Base-by-base conservation (phyloP, 92 coral and sea anemone genomes). In the Paramuricea clavata region DNA sequence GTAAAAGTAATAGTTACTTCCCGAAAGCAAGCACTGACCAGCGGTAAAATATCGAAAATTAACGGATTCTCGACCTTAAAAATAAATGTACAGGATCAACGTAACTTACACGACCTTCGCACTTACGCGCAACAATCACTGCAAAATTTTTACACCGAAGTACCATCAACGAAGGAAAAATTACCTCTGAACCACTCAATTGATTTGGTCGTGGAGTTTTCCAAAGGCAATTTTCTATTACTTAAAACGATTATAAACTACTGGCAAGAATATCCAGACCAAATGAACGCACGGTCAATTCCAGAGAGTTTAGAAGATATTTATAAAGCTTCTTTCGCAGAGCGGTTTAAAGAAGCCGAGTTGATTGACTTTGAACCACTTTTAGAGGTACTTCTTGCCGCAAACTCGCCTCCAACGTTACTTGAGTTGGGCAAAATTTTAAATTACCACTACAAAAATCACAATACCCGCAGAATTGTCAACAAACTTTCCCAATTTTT, bases 151-250 rank as follows among this genome's bases (percentile, higher is more conserved):
- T 2, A 5, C 62, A 27, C 64, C 83, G 68, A 59, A 25, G 23
- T 5, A 1, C 34, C 79, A 4, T 30, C 79, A 19, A 28, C 2
- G 11, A 25, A 73, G 31, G 57, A 52, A 73, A 25, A 4, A 39
- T 39, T 39, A 39, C 44, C 5, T 39, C 4, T 39, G n/a, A 41
- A 73, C 57, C 47, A 49, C 12, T 76, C 49, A 25, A 17, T 76
- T 2, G 57, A 76, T 3, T 41, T 25, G 3, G 12, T 27, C 33
- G 25, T 61, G 21, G 23, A 69, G 27, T 76, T 54, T 23, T 85
- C 93, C 35, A 91, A 90, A 23, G 95, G 93, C 0, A 93, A 93
- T 49, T 93, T 93, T 69, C 44, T 93, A 72, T 91, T 88, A 64
- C 81, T 88, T 25, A 91, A 93, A 22, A 89, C 86, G 10, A 87